A percentile compares a stretch with the other conserved stretches of the same genome.
Evolutionary conservation across 1,140 invertebrate genomes (phyloP).

Genomic region (Manduca sexta): DNA sequence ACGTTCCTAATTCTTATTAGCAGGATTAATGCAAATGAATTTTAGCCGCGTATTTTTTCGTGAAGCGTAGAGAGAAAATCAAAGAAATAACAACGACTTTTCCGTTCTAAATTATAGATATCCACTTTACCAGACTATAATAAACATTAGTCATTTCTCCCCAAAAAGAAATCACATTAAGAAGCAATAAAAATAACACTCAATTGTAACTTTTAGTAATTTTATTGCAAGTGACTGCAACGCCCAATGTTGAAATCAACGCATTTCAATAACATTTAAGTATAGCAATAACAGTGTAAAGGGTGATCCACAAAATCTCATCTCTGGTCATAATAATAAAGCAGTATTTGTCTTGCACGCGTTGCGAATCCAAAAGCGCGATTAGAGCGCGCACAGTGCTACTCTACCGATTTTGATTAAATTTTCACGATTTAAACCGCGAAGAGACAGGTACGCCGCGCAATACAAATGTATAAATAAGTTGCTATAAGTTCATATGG

Average conservation of each 20-base stretch:
- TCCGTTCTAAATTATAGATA: too few species aligned
- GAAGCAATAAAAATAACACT: background rate
- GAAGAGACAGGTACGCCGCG: too few species aligned
- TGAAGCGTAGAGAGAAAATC: too few species aligned
- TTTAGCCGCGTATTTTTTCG: too few species aligned
- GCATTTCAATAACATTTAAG: slow-evolving; percentile 52
- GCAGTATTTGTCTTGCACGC: slow-evolving; percentile 45
- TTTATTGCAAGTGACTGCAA: slow-evolving; percentile 12
- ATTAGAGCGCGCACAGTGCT: slow-evolving; percentile 14
- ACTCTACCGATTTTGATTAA: slow-evolving; percentile 23
- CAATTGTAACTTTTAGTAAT: slow-evolving; percentile 10
- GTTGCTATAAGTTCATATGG: too few species aligned
- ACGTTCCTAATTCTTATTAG: too few species aligned
- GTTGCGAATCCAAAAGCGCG: slow-evolving; percentile 43
- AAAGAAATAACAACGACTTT: too few species aligned
- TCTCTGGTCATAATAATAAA: slow-evolving; percentile 52
- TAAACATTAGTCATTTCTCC: too few species aligned
- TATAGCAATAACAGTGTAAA: slow-evolving; percentile 22
- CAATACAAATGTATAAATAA: too few species aligned
- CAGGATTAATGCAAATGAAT: too few species aligned
- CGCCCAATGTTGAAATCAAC: slow-evolving; percentile 21
- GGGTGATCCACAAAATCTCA: slow-evolving; percentile 31
- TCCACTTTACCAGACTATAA: too few species aligned
- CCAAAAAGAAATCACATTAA: too few species aligned
- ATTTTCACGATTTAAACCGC: slow-evolving; percentile 10